A percentile compares a stretch with the other conserved stretches of the same genome.
phyloP scores from a whole-genome alignment of 1,140 invertebrate genomes.

The Caerostris extrusa region DNA sequence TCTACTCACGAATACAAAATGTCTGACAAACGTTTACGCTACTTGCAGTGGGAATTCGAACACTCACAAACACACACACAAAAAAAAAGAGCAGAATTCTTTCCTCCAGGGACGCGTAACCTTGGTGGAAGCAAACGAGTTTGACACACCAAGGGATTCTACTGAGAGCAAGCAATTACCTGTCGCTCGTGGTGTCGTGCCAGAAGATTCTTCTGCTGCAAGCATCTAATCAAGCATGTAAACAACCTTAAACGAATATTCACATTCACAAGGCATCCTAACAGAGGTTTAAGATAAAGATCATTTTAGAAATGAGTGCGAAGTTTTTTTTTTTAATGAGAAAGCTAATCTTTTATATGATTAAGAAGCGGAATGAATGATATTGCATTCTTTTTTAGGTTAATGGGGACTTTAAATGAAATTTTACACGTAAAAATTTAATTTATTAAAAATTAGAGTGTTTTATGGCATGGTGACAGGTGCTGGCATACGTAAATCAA shows the following conservation, averaged over 20 bases:
- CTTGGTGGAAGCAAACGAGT: conserved; percentile 18
- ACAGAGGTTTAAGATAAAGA: no score
- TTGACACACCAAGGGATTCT: neutral
- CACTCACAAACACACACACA: neutral
- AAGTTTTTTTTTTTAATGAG: no score
- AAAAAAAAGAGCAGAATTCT: neutral
- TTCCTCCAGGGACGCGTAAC: neutral
- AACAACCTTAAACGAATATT: neutral
- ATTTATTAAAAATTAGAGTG: no score
- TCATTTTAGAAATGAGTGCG: no score
- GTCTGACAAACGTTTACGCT: neutral
- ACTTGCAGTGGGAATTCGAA: neutral
- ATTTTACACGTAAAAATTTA: no score
- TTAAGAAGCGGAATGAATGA: no score
- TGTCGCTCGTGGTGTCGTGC: neutral
- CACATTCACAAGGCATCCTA: no score
- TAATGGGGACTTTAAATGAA: no score
- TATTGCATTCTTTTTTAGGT: no score
- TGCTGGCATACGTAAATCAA: no score
- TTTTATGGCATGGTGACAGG: no score
- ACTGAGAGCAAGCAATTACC: neutral
- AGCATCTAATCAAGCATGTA: neutral
- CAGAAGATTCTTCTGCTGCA: neutral
- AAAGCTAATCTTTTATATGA: no score
- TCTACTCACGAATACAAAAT: neutral